Evolutionary conservation across 2,888 invertebrate genomes (phyloP), one percentile per base, ranked within the genome.

Genomic region (Sthenelais limicola): DNA sequence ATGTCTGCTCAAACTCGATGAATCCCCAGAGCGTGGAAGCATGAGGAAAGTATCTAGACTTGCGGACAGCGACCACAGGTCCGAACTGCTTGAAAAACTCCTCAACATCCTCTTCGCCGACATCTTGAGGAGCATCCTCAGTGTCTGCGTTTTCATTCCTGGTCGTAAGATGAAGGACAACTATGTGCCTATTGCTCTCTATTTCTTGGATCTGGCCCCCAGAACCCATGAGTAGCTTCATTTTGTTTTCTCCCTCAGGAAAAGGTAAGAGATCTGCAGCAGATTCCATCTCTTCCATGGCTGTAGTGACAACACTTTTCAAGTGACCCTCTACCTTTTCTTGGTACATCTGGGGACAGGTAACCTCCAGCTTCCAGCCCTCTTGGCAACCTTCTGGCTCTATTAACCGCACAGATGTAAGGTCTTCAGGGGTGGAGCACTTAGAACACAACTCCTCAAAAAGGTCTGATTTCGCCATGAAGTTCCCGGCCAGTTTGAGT

Each of bases 341-440:
- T 15, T 62, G 38, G 24, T 62, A 62, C 62, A 62, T 62, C 21
- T 35, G 7, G 12, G 33, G 62, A 24, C 62, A 62, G 24, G 35
- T 24, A 7, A 62, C 43, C 7, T 62, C 62, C 62, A 62, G 35
- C 24, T 21, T 62, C 62, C 62, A 62, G 9, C 62, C 7, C 5
- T 4, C 1, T 18, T 21, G 38, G 1, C 24, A 3, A 21, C n/a
- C 62, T 38, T 28, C 18, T 2, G 62, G 62, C 26, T 62, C 62
- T 2, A 21, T 21, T 1, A 62, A 35, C 24, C 26, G 1, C 1
- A 62, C 24, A 28, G 7, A 24, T 24, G 43, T 15, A 21, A 62
- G 35, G 21, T 62, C 62, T 2, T 62, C 62, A n/a, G n/a, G n/a
- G n/a, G n/a, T n/a, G n/a, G n/a, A n/a, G n/a, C n/a, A n/a, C 21